Base-by-base conservation (phyloP, 1,140 invertebrate species). In the Apocrypta bakeri region DNA sequence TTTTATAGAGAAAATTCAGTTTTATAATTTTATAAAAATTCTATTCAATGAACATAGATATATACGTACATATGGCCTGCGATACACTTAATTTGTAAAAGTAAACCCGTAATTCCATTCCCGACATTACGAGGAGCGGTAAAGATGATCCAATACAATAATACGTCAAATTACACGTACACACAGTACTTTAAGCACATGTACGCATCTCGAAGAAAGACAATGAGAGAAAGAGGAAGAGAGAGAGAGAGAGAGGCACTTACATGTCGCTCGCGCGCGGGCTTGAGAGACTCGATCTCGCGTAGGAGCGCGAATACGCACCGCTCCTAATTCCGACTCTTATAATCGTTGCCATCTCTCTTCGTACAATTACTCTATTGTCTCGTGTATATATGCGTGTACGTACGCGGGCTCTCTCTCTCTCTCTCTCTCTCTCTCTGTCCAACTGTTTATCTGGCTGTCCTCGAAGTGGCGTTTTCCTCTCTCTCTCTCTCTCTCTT, bases 221-320 rank as follows among this genome's bases (percentile, higher is more conserved):
- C 64, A 31, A 29, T 29, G 25, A 31, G 24, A 33, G 33, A 48
- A 31, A 78, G 37, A 69, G 17, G 17, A 12, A 48, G 31, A 82
- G 83, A 78, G 27, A 24, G 37, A n/a, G 71, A 73, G 37, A 24
- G 37, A 78, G 12, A 68, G 68, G 79, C n/a, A 84, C 71, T 85
- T 84, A 84, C 76, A 82, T 80, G 83, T 85, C 84, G 85, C 85
- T 80, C 79, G 82, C 86, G 82, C 86, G 85, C 69, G 73, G 80
- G 42, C 75, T 25, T 27, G 61, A 31, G 63, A 74, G 56, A 61
- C 68, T 82, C 64, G 56, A n/a, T 64, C 29, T 66, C 33, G 64
- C 29, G 29, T 48, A 66, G 42, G 27, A 74, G 80, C 76, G 84
- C 85, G 82, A 75, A 80, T 84, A 42, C 76, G 42, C 24, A 48